Conservation (phyloP, 2,797 vertebrate species). For the Typhlichthys eigenmanni region DNA sequence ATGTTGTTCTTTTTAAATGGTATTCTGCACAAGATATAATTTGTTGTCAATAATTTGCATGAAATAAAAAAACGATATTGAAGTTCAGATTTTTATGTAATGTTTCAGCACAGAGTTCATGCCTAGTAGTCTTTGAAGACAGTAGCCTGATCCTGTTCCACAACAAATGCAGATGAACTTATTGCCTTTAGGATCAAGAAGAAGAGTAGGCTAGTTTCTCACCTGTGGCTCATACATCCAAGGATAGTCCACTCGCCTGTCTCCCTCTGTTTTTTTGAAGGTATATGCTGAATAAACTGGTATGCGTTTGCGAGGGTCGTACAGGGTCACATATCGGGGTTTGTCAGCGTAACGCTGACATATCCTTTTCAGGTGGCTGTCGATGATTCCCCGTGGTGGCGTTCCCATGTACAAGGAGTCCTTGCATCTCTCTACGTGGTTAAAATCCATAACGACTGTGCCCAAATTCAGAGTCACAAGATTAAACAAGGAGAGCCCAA, state of each 20-base stretch:
- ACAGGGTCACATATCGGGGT: constrained; percentile 71
- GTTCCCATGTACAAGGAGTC: constrained; percentile 78
- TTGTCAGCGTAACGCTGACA: constrained; percentile 71
- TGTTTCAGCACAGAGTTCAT: too few species aligned
- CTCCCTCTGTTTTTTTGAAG: constrained; percentile 77
- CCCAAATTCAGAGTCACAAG: constrained; percentile 26
- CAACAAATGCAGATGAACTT: too few species aligned
- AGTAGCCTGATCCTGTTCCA: too few species aligned
- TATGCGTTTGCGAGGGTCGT: constrained; percentile 65
- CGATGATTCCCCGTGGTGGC: constrained; percentile 59
- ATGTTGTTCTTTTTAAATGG: neutral
- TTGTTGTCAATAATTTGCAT: too few species aligned
- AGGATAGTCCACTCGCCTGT: constrained; percentile 72
- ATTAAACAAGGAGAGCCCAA: constrained; percentile 10
- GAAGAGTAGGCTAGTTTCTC: constrained; percentile 3
- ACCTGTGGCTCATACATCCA: constrained; percentile 80
- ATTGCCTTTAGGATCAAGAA: too few species aligned
- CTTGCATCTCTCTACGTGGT: constrained; percentile 73
- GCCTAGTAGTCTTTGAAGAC: too few species aligned
- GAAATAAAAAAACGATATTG: too few species aligned
- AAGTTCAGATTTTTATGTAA: too few species aligned
- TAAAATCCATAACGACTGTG: constrained; percentile 71
- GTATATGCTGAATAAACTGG: constrained; percentile 74
- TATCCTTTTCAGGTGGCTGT: constrained; percentile 60
- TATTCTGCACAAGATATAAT: too few species aligned